Base-by-base conservation (phyloP, 53 echinoderm and acorn worm genomes). In the Zoroaster sp. region DNA sequence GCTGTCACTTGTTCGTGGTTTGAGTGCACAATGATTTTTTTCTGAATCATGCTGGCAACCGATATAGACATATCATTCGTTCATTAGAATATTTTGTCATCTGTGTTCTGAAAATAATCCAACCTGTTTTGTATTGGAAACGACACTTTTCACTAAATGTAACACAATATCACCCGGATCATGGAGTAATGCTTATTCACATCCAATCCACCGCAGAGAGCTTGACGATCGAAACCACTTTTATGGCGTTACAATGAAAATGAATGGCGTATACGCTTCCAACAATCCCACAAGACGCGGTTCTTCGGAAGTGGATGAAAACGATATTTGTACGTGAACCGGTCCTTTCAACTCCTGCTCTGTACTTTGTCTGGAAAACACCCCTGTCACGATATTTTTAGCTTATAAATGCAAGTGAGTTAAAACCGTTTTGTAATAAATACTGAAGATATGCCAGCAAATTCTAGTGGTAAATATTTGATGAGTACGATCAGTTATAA, bases 241-340 rank as follows among this genome's bases (percentile, higher is more conserved):
- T 49, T 49, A 33, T 31, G 33, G 34, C 35, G 15, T 28, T 49
- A 47, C 76, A 49, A 46, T 49, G 35, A 11, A 31, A 51, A 76
- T 30, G 10, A 76, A 30, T 46, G 35, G 52, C 76, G 32, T 13
- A 17, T 31, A 76, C 15, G 32, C 46, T 18, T 15, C 46, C 43
- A 74, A 25, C 42, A 49, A 76, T 47, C 76, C 4, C 1, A 17
- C 3, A 46, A 46, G 28, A 47, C 3, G 76, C 31, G 15, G 52
- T 49, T 52, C 76, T 49, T 76, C 76, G 76, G 76, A 76, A 76
- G 47, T 76, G 34, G 35, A 33, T 42, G 76, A 52, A 76, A 51
- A 28, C 28, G 76, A 76, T 76, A 47, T 59, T 76, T 76, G 10
- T 34, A 42, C 42, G 76, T 76, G 49, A 76, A 76, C 51, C 76